Conservation (phyloP, 2,797 vertebrate genomes). For the Heterohyrax brucei region DNA sequence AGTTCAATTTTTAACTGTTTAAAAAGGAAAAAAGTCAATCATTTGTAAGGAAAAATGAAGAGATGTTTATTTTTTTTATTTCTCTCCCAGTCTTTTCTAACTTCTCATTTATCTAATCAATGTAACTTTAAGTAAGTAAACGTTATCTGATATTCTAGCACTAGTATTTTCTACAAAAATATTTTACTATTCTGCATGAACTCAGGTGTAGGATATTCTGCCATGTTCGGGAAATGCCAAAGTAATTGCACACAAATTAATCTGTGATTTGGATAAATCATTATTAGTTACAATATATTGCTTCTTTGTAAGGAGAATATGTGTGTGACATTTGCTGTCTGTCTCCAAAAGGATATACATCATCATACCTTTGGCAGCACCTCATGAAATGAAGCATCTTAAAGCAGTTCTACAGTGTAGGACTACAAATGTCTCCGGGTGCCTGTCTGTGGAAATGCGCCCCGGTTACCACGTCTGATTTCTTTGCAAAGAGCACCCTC, state of each 20-base stretch:
- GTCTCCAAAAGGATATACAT: constrained; percentile 68
- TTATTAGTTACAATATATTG: constrained; percentile 78
- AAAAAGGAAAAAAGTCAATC: constrained; percentile 1
- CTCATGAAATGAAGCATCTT: constrained; percentile 77
- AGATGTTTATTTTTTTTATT: neutral
- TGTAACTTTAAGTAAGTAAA: neutral
- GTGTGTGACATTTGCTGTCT: constrained; percentile 77
- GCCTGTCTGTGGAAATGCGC: constrained; percentile 67
- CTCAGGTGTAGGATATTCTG: constrained; percentile 1
- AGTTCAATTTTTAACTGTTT: constrained; percentile 58
- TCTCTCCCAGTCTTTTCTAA: neutral
- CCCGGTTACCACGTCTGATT: constrained; percentile 38
- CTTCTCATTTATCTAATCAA: neutral
- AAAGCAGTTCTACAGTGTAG: constrained; percentile 61
- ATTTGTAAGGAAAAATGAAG: constrained; percentile 54
- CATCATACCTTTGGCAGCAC: constrained; percentile 72
- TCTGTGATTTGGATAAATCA: constrained; percentile 78
- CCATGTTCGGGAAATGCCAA: constrained; percentile 37
- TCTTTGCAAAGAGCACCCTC: constrained; percentile 89
- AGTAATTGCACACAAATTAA: constrained; percentile 77
- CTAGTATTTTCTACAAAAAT: neutral
- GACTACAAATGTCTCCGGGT: constrained; percentile 77
- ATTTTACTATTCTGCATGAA: constrained; percentile 13
- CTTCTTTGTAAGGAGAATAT: constrained; percentile 75
- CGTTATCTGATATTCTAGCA: neutral